Conservation (phyloP, 1,140 invertebrate species). For the Drosophila mayri region DNA sequence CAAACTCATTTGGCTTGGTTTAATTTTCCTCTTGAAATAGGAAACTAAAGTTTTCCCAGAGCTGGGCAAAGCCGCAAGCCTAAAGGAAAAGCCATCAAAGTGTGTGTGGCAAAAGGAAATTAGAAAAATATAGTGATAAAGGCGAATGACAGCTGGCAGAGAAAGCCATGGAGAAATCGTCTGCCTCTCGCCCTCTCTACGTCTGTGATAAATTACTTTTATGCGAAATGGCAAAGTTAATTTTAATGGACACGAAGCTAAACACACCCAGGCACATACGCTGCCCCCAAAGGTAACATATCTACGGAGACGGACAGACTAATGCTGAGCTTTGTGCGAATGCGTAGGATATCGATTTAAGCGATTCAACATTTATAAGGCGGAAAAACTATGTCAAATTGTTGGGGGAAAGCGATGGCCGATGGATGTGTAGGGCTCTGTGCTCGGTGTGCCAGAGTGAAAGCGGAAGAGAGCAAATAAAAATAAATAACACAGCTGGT, state of each 20-base stretch:
- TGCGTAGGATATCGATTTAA: conserved; percentile 72
- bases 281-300: conserved; percentile 17
- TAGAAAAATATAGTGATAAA: conserved; percentile 73
- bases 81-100: conserved; percentile 35
- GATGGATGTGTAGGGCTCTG: conserved; percentile 3
- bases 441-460: conserved; percentile 31
- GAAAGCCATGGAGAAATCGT: conserved; percentile 43
- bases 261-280: conserved; percentile 65
- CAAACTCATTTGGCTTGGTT: background rate
- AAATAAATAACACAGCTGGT: conserved; percentile 81
- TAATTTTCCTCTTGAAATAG: conserved; percentile 12
- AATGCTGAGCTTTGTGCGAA: conserved; percentile 46
- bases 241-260: conserved; percentile 80
- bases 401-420: conserved; percentile 13
- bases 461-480: conserved; percentile 77
- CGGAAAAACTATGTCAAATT: conserved; percentile 69
- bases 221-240: conserved; percentile 79
- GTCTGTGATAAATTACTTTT: conserved; percentile 80
- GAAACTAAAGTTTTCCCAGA: conserved; percentile 22
- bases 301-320: conserved; percentile 38
- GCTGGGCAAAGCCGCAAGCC: conserved; percentile 16
- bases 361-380: conserved; percentile 77
- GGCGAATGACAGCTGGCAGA: conserved; percentile 39
- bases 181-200: conserved; percentile 24
- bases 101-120: conserved; percentile 65